Evolutionary conservation across 1,140 invertebrate genomes (phyloP), one percentile per base, ranked within the genome.

Genomic region (Apis dorsata): DNA sequence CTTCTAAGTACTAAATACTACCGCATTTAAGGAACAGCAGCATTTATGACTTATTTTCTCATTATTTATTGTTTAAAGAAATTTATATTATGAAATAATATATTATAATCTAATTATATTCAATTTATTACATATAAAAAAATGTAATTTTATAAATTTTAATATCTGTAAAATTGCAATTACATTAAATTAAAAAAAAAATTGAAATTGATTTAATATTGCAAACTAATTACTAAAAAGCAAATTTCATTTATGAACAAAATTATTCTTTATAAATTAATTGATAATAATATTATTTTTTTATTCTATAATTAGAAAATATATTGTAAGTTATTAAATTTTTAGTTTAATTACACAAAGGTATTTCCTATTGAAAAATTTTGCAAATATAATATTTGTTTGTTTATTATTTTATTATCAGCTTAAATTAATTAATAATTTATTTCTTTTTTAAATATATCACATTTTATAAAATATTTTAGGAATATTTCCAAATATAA

Each of bases 1-100:
- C 11, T 57, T 78, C 28, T 79, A 73, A 71, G 55, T 81, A 65
- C 49, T 24, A 24, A 81, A 34, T 65, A 81, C 28, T 65, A 74
- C 21, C 28, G 19, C 28, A 28, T 74, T 74, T 51, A 44, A 63
- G 28, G 51, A 63, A 65, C 60, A 74, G 60, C 60, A 63, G 79
- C 11, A 74, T 65, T 66, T 63, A 60, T 24, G 19, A 57, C 19
- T 34, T 72, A 11, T 7, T n/a, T 19, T 21, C 17, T 21, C 5
- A 13, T 63, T 24, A 63, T 15, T 68, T 69, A 59, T 10, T 72
- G 68, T 15, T 78, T n/a, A 57, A 15, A 44, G 28, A 49, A 65
- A 78, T 78, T 65, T 53, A 69, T 70, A 15, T 24, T 51, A 57
- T 5, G 60, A 60, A 21, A 68, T 12, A 21, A 13, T 53, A 34